Base-by-base conservation (phyloP, 2,113 vertebrate species). In the Parus major region DNA sequence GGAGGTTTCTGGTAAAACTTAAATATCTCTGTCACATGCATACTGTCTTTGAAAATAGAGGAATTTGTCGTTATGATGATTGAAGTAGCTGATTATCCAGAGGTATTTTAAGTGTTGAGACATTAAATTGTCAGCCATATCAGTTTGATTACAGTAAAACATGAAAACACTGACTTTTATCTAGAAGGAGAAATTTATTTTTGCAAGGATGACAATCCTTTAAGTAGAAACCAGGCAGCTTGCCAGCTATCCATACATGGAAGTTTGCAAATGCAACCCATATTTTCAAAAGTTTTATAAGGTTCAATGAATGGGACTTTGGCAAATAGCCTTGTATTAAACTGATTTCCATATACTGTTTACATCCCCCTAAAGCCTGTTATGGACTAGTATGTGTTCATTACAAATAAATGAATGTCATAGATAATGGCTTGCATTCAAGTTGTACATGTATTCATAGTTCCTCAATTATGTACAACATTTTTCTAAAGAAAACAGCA, bases 121-220 rank as follows among this genome's bases (percentile, higher is more conserved):
- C 98, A 98, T 98, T 98, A 98, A 97, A 98, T 98, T 98, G 98
- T 98, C 98, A 98, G 95, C 97, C 93, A 77, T 98, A 98, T 98
- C 98, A 97, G 97, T 98, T 92, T 98, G 98, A 98, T 98, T 98
- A 98, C 97, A 98, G 97, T 98, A 98, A 98, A 98, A 99, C 98
- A 98, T 98, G 97, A 98, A 99, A 99, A 98, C 98, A 98, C 98
- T 98, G 98, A 99, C 98, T 98, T 98, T 98, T 98, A 97, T 98
- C 98, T 98, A 97, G 98, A 98, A 98, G 98, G 97, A 98, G 97
- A 98, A 98, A 99, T 98, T 98, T 99, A 98, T 98, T 99, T 99
- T 97, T 98, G 98, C 98, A 98, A 97, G 96, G 98, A 97, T 98
- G 98, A 98, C 98, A 98, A 98, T 98, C 97, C 97, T 99, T 99